Base-by-base conservation (phyloP, 2,797 vertebrate species). In the Falco peregrinus region DNA sequence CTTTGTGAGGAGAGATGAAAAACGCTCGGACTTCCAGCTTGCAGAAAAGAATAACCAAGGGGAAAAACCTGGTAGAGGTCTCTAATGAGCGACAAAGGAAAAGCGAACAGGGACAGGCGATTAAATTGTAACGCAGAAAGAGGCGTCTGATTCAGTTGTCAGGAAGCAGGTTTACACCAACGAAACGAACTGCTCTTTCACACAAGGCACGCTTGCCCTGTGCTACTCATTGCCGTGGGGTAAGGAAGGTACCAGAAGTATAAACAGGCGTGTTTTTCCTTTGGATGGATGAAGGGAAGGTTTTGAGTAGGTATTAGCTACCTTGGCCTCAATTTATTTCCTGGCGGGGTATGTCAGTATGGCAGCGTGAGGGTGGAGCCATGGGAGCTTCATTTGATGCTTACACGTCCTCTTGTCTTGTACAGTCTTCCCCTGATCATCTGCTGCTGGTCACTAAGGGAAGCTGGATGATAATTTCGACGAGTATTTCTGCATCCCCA, bases 1-100 rank as follows among this genome's bases (percentile, higher is more conserved):
- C 39, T 89, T 93, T 92, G 51, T 89, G 81, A 77, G 82, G 51
- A 37, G 28, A 87, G 43, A 92, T 90, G 7, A 92, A 87, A 96
- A 89, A 70, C 7, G 25, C 45, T 69, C 1, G 0, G 65, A 69
- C 67, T 93, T 92, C 48, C 63, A 63, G 59, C 81, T 90, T 56
- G 63, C 64, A 94, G 77, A 63, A 90, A 69, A 79, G 70, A 76
- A 25, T 79, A 87, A 84, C 43, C 1, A 1, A 78, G 35, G 31
- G 63, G 47, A 86, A 76, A 74, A 87, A 87, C 10, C 31, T 69
- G 47, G 54, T 54, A 63, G 76, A 82, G n/a, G 28, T 70, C 14
- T 65, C 65, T 86, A 87, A 71, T 45, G 41, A 89, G 59, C 39
- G 43, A 39, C 56, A 80, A 90, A 61, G 45, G 61, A 76, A 87